Conservation (phyloP, 2,797 vertebrate genomes). For the Melanotaenia parkinsoni region DNA sequence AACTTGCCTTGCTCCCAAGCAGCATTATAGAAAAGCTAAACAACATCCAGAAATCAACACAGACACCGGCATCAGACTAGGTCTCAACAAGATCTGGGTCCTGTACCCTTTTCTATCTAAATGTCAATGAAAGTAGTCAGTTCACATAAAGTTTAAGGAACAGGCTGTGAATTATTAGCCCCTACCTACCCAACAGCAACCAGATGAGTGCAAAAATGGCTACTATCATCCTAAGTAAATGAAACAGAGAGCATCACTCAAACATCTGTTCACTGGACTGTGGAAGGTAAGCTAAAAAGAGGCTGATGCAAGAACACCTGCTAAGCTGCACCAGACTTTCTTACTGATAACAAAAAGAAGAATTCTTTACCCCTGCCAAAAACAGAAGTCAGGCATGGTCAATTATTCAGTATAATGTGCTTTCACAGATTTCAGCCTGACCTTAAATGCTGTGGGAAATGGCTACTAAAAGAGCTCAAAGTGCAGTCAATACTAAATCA, state of each 20-base stretch:
- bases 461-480: not conserved
- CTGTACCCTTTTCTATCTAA: not conserved
- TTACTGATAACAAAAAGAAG: not conserved
- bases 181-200: not conserved
- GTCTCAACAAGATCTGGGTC: not conserved
- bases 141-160: not conserved
- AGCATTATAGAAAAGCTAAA: not conserved
- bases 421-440: slow-evolving; percentile 4
- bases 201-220: not conserved
- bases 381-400: not conserved
- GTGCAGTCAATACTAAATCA: not conserved
- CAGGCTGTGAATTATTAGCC: not conserved
- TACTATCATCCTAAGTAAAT: not conserved
- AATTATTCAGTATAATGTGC: not conserved
- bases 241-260: not conserved
- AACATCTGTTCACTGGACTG: not conserved
- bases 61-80: not conserved
- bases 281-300: not conserved
- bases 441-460: not conserved
- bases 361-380: not conserved
- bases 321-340: not conserved
- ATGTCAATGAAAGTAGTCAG: not conserved
- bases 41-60: not conserved
- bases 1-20: too few relatives aligned
- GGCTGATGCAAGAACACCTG: not conserved